Conservation (phyloP, 2,888 invertebrate species). For the Polylopha cassiicola region DNA sequence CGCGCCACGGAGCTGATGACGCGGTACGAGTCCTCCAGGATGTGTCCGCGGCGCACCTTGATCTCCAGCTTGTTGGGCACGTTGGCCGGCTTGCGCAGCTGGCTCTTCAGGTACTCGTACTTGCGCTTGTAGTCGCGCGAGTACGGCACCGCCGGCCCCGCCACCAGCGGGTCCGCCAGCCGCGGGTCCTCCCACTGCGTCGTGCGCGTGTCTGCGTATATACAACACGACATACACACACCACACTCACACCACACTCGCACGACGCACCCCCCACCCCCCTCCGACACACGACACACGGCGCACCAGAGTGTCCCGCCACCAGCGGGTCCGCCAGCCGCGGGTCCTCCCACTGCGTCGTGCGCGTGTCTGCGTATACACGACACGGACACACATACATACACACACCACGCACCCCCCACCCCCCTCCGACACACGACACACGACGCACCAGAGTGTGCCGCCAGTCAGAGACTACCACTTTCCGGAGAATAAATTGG, state of each 20-base stretch:
- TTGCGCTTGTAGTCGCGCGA: conserved; percentile 99
- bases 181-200: conserved; percentile 99
- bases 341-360: no score
- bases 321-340: no score
- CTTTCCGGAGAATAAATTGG: no score
- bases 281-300: neutral
- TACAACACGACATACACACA: neutral
- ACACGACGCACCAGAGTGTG: no score
- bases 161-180: conserved; percentile 96
- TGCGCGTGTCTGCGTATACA: no score
- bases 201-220: conserved; percentile 92
- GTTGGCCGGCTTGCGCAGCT: conserved; percentile 96
- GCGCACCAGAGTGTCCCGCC: no score
- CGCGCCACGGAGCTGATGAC: conserved; percentile 94
- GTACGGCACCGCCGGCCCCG: conserved; percentile 98
- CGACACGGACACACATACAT: no score
- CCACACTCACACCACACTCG: neutral
- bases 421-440: no score
- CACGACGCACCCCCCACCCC: neutral
- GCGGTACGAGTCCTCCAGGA: conserved; percentile 97
- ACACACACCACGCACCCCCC: no score
- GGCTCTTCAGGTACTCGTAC: conserved; percentile 98
- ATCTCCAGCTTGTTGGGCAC: conserved; percentile 99
- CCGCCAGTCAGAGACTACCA: no score
- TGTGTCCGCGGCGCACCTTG: conserved; percentile 91